phyloP scores from a whole-genome alignment of 2,888 invertebrate genomes.

The Arrhopalites spinosus region DNA sequence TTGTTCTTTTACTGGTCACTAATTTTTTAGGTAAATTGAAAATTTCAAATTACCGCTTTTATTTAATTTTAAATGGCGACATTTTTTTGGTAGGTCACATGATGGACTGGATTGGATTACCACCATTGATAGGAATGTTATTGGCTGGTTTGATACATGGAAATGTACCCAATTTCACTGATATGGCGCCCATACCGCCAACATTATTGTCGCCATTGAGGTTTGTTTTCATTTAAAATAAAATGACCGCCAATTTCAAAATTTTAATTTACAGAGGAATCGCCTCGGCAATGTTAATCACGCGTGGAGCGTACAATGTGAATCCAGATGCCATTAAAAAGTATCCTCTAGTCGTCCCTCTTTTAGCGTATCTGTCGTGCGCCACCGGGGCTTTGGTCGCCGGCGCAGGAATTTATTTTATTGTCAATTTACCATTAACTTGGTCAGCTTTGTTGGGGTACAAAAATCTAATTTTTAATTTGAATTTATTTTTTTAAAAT shows the following conservation, averaged over 20 bases:
- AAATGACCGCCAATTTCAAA: not conserved
- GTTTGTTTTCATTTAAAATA: constrained; percentile 13
- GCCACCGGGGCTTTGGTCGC: constrained; percentile 46
- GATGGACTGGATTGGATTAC: constrained; percentile 41
- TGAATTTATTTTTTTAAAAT: no score
- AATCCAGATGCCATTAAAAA: constrained; percentile 47
- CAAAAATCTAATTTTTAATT: not conserved
- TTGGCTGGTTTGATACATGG: constrained; percentile 48
- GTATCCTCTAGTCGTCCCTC: constrained; percentile 44
- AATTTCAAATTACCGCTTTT: not conserved
- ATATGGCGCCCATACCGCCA: constrained; percentile 38
- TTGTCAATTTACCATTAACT: constrained; percentile 44
- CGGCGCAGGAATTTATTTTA: constrained; percentile 37
- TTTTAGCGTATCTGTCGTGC: constrained; percentile 45
- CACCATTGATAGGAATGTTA: constrained; percentile 49
- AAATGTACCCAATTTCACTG: constrained; percentile 47
- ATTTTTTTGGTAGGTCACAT: constrained; percentile 42
- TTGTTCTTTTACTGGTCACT: constrained; percentile 42
- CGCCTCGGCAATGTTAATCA: constrained; percentile 50
- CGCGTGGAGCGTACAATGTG: constrained; percentile 49
- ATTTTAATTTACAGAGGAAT: constrained; percentile 38
- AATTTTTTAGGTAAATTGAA: constrained; percentile 45
- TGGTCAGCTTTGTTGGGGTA: constrained; percentile 53
- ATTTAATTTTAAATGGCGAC: not conserved
- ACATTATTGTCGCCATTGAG: constrained; percentile 43